These are phyloP conservation scores for Betta splendens DNA, from an alignment of 2,797 vertebrate species.

Conservation along the genomic window DNA sequence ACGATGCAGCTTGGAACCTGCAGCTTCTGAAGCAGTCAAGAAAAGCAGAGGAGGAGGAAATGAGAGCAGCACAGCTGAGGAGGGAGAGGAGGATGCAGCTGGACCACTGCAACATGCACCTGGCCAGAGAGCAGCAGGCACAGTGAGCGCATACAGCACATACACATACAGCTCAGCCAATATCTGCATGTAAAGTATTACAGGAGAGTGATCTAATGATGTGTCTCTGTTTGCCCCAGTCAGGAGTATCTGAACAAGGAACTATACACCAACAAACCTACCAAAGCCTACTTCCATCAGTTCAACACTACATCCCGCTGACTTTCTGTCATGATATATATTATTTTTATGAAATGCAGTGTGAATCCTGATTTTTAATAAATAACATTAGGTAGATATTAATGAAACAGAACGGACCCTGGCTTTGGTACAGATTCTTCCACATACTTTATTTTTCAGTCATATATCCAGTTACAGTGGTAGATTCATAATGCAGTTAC, in stretches of 20 bases:
- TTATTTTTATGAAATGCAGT: slow-evolving; percentile 37
- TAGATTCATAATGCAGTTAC: slow-evolving; percentile 80
- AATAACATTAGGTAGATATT: slow-evolving; percentile 9
- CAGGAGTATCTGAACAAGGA: slow-evolving; percentile 78
- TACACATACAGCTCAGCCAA: background rate
- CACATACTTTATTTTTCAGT: slow-evolving; percentile 80
- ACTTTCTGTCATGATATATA: slow-evolving; percentile 26
- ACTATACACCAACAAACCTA: slow-evolving; percentile 80
- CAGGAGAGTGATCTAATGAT: slow-evolving; percentile 4
- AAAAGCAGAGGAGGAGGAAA: slow-evolving; percentile 62
- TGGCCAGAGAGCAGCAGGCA: slow-evolving; percentile 76
- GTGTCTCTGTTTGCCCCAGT: slow-evolving; percentile 66
- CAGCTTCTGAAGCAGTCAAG: slow-evolving; percentile 62
- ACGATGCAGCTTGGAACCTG: slow-evolving; percentile 61
- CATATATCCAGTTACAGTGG: slow-evolving; percentile 81
- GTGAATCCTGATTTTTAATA: slow-evolving; percentile 19
- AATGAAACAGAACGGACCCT: slow-evolving; percentile 38
- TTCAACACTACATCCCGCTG: slow-evolving; percentile 81
- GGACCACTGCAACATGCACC: slow-evolving; percentile 72
- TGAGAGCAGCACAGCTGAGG: slow-evolving; percentile 54
- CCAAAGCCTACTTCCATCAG: slow-evolving; percentile 76
- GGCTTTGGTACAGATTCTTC: slow-evolving; percentile 66
- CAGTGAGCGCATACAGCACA: slow-evolving; percentile 74
- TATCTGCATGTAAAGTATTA: slow-evolving; percentile 19
- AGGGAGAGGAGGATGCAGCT: slow-evolving; percentile 68